Conservation (phyloP, 1,140 invertebrate genomes). For the Phortica variegata region DNA sequence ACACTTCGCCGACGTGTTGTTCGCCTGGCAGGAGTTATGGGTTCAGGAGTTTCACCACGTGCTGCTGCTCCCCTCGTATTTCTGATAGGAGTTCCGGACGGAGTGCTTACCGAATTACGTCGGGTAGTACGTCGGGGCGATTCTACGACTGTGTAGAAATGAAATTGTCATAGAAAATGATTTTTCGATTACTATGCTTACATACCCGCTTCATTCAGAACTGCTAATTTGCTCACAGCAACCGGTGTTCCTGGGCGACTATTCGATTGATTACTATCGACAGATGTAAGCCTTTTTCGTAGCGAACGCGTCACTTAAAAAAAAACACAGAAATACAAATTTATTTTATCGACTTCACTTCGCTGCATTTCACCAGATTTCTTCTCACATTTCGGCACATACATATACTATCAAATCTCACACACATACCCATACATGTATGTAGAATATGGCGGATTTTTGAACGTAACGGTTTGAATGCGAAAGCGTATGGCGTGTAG, state of each 20-base stretch:
- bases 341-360: too few relatives aligned
- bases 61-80: slow-evolving; percentile 25
- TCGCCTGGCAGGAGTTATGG: slow-evolving; percentile 11
- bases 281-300: slow-evolving; percentile 25
- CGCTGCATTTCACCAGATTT: too few relatives aligned
- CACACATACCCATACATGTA: too few relatives aligned
- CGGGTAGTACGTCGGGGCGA: slow-evolving; percentile 40
- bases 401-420: too few relatives aligned
- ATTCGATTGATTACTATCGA: slow-evolving; percentile 25
- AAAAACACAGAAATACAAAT: too few relatives aligned
- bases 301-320: slow-evolving; percentile 36
- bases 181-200: background rate
- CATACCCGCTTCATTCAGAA: slow-evolving; percentile 28
- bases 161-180: background rate
- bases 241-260: slow-evolving; percentile 36
- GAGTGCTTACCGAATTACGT: slow-evolving; percentile 29
- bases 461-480: too few relatives aligned
- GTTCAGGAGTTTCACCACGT: slow-evolving; percentile 36
- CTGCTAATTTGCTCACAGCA: slow-evolving; percentile 14
- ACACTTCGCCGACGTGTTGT: slow-evolving; percentile 17
- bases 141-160: slow-evolving; percentile 11
- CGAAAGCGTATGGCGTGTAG: too few relatives aligned
- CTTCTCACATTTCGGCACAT: too few relatives aligned
- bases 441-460: too few relatives aligned
- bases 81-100: slow-evolving; percentile 29